These are phyloP conservation scores for Oreochromis aureus DNA, from an alignment of 2,113 vertebrate genomes.

Conservation along the genomic window DNA sequence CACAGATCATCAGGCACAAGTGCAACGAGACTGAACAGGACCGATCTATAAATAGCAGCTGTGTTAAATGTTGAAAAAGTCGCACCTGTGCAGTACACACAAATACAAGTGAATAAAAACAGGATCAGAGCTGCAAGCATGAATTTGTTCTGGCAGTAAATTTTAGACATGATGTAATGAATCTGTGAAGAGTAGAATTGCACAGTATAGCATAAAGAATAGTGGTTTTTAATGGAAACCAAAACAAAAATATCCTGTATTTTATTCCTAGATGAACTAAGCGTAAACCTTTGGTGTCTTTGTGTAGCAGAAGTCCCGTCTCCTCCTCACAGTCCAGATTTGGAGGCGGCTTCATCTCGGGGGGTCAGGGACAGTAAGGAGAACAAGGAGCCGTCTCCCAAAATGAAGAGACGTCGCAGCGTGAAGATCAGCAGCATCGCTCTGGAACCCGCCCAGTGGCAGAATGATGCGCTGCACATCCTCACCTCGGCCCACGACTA, in stretches of 20 bases:
- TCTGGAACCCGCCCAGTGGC: slow-evolving; percentile 86
- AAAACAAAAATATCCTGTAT: not conserved
- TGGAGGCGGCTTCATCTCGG: slow-evolving; percentile 54
- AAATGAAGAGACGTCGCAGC: slow-evolving; percentile 82
- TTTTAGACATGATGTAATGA: not conserved
- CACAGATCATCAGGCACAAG: not conserved
- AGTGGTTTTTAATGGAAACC: not conserved
- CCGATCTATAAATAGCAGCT: not conserved
- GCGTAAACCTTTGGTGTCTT: not conserved
- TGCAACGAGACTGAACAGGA: not conserved
- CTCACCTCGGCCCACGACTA: slow-evolving; percentile 84
- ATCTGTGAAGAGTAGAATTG: not conserved
- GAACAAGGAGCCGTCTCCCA: slow-evolving; percentile 92
- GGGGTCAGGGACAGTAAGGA: slow-evolving; percentile 83
- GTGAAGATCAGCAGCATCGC: slow-evolving; percentile 88
- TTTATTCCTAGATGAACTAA: not conserved
- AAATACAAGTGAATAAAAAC: not conserved
- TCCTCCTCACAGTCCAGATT: slow-evolving; percentile 81
- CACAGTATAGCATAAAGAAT: not conserved
- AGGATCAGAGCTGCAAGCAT: not conserved
- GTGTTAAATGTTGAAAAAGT: not conserved
- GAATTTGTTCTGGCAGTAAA: not conserved
- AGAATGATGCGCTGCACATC: slow-evolving; percentile 88
- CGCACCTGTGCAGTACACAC: not conserved
- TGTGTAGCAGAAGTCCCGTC: slow-evolving; percentile 53